A percentile compares a stretch with the other conserved stretches of the same genome.
phyloP scores from a whole-genome alignment of 2,888 invertebrate genomes.

The Oscheius sp. region DNA sequence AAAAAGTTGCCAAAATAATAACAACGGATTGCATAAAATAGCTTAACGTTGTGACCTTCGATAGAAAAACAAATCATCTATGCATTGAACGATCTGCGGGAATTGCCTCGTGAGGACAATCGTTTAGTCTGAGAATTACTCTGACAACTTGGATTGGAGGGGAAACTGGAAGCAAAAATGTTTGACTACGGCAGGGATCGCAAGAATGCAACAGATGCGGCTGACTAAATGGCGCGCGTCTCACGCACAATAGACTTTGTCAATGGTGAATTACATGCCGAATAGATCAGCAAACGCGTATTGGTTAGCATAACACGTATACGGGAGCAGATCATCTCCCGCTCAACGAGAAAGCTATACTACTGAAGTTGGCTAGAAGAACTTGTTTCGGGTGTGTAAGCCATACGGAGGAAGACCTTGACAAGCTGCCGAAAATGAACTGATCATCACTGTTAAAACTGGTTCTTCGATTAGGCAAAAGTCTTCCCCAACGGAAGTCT shows the following conservation, averaged over 20 bases:
- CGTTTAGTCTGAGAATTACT: neutral
- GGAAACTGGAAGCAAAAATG: conserved; percentile 1
- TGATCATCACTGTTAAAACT: neutral
- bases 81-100: conserved; percentile 6
- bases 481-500: too few species aligned
- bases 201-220: neutral
- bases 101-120: too few species aligned
- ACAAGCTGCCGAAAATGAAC: conserved; percentile 14
- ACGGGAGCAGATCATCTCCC: neutral
- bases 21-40: too few species aligned
- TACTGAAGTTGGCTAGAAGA: neutral
- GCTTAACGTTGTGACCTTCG: too few species aligned
- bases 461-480: too few species aligned
- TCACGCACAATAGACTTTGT: neutral
- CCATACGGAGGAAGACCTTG: neutral
- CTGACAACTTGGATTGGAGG: neutral
- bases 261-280: conserved; percentile 11
- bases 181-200: neutral
- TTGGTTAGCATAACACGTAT: conserved; percentile 15
- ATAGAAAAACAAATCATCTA: neutral
- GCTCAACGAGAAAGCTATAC: neutral
- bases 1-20: too few species aligned
- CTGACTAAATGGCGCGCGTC: conserved; percentile 1
- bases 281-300: conserved; percentile 7
- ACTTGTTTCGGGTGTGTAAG: conserved; percentile 2